Evolutionary conservation across 2,113 vertebrate genomes (phyloP).

Genomic region (Grallaria varia): DNA sequence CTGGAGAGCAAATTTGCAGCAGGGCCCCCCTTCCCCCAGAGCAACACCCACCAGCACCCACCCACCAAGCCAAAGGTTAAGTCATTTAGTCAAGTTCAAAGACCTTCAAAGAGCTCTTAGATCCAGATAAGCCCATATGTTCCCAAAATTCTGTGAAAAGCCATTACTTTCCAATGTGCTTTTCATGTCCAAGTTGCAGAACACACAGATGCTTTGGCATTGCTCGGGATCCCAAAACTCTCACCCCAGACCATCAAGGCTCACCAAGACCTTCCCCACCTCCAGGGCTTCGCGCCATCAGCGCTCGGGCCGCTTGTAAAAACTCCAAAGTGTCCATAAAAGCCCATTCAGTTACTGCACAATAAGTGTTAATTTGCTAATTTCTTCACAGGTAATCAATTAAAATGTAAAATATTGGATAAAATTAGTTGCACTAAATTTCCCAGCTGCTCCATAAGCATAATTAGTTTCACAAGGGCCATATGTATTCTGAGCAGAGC

Average conservation of each 20-base stretch:
- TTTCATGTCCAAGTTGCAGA: conserved; percentile 75
- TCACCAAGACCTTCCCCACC: conserved; percentile 59
- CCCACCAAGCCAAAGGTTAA: conserved; percentile 88
- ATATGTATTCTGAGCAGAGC: conserved; percentile 79
- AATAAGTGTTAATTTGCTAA: conserved; percentile 98
- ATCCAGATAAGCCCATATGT: conserved; percentile 92
- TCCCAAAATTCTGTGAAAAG: conserved; percentile 79
- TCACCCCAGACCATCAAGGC: conserved; percentile 74
- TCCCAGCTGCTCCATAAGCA: conserved; percentile 84
- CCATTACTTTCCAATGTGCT: conserved; percentile 80
- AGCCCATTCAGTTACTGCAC: conserved; percentile 81
- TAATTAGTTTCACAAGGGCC: conserved; percentile 86
- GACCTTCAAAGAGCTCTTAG: conserved; percentile 90
- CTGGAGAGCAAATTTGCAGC: conserved; percentile 49
- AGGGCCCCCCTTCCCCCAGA: not conserved
- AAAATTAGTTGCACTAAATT: conserved; percentile 87
- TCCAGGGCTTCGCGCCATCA: conserved; percentile 78
- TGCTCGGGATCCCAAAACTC: conserved; percentile 70
- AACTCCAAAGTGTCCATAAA: conserved; percentile 76
- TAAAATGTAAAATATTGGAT: conserved; percentile 87
- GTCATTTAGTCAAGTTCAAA: conserved; percentile 95
- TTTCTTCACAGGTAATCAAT: conserved; percentile 93
- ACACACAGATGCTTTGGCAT: conserved; percentile 79
- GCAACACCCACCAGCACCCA: conserved; percentile 69
- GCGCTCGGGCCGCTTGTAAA: conserved; percentile 71